Conservation (phyloP, 2,888 invertebrate species). For the Colostygia pectinataria region DNA sequence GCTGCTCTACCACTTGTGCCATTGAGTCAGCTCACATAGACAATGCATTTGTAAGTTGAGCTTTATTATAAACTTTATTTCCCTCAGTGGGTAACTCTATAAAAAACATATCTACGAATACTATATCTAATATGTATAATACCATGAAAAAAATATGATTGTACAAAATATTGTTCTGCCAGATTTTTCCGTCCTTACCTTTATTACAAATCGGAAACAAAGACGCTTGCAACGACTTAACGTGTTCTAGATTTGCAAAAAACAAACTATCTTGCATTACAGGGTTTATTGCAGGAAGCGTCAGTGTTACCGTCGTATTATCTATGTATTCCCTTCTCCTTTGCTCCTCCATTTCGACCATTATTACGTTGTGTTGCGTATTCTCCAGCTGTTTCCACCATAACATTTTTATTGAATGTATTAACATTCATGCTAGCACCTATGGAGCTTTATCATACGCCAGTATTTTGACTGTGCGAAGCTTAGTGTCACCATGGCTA, state of each 20-base stretch:
- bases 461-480: conserved; percentile 43
- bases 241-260: conserved; percentile 77
- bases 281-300: conserved; percentile 64
- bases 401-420: conserved; percentile 65
- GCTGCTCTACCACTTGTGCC: no score
- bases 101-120: no score
- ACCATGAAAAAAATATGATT: background rate
- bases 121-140: no score
- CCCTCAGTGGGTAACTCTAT: no score
- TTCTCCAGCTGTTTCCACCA: conserved; percentile 79
- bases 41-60: no score
- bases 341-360: conserved; percentile 72
- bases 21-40: no score
- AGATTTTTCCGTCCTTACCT: conserved; percentile 56
- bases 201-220: conserved; percentile 84
- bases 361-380: conserved; percentile 63
- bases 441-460: conserved; percentile 48
- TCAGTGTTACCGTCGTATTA: conserved; percentile 64
- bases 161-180: background rate
- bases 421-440: conserved; percentile 48
- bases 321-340: conserved; percentile 58
- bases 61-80: no score
- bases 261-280: conserved; percentile 69
- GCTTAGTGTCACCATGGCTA: conserved; percentile 67
- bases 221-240: conserved; percentile 86